Evolutionary conservation across 2,888 invertebrate species (phyloP), one percentile per base, ranked within the genome.

Genomic region (Diploptera punctata): DNA sequence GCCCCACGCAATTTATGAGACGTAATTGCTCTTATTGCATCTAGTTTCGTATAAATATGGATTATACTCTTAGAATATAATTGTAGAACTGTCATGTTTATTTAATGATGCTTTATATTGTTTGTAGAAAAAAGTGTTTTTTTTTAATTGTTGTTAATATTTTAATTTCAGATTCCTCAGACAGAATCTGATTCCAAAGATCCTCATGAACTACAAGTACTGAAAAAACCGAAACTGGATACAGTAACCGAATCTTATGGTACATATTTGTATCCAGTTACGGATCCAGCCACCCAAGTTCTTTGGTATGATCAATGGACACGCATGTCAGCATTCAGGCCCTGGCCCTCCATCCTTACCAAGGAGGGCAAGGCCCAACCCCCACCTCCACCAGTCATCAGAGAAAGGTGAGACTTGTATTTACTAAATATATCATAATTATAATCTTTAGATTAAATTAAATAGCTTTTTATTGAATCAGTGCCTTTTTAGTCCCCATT

Each of bases 151-250:
- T 10, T 7, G 33, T 33, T 33, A 33, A 7, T 33, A 33, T 33
- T 47, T 13, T 47, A 47, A 3, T 26, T 65, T 16, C 44, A 65
- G 65, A 18, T 44, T 24, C 62, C 19, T 19, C 43, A 65, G 21
- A 24, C 7, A 43, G 65, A 65, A 16, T 9, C 44, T 16, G 65
- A 65, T 24, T 31, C 19, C 9, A 61, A 61, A 38, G 61, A 61
- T 3, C 24, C 43, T 26, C 44, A 26, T 2, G 54, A 54, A 26
- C 26, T 54, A 9, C 54, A 65, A 21, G 26, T 9, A 16, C 86
- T 89, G 76, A 91, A 91, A 83, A 91, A 91, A 81, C 84, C 86
- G 70, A 88, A 90, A 77, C 81, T 86, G 76, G 87, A 88, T 71
- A 91, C 91, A 73, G 87, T 86, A 78, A 81, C 84, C 19, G 77